phyloP scores from a whole-genome alignment of 2,113 vertebrate species.

The Condylura cristata region DNA sequence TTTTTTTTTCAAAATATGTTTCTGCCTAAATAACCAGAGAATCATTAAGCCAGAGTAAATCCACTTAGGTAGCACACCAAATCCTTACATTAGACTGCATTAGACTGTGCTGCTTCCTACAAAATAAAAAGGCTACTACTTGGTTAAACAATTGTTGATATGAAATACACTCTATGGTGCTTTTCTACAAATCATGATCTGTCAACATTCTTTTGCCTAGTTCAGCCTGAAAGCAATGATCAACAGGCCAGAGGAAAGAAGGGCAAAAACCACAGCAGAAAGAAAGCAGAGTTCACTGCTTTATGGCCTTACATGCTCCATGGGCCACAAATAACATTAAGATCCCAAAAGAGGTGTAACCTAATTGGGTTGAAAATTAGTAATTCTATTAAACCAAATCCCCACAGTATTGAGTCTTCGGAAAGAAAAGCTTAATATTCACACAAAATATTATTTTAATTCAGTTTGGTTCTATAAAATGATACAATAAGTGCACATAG shows the following conservation, averaged over 20 bases:
- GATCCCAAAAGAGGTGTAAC: background rate
- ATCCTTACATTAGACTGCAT: background rate
- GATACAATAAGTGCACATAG: background rate
- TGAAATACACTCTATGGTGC: background rate
- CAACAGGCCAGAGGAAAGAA: background rate
- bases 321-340: background rate
- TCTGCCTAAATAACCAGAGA: background rate
- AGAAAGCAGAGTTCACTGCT: background rate
- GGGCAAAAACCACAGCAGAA: background rate
- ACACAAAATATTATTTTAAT: constrained; percentile 26
- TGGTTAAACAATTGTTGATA: background rate
- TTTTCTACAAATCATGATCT: background rate
- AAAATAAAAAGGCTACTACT: background rate
- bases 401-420: background rate
- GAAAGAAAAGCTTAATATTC: background rate
- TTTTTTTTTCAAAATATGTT: background rate
- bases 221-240: background rate
- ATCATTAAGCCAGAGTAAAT: background rate
- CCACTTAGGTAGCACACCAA: background rate
- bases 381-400: background rate
- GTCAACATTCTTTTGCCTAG: background rate
- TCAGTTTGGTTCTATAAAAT: background rate
- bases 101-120: background rate
- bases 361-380: background rate
- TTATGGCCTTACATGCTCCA: background rate